A percentile compares a stretch with the other conserved stretches of the same genome.
Evolutionary conservation across 2,888 invertebrate genomes (phyloP).

Genomic region (Patella caerulea): DNA sequence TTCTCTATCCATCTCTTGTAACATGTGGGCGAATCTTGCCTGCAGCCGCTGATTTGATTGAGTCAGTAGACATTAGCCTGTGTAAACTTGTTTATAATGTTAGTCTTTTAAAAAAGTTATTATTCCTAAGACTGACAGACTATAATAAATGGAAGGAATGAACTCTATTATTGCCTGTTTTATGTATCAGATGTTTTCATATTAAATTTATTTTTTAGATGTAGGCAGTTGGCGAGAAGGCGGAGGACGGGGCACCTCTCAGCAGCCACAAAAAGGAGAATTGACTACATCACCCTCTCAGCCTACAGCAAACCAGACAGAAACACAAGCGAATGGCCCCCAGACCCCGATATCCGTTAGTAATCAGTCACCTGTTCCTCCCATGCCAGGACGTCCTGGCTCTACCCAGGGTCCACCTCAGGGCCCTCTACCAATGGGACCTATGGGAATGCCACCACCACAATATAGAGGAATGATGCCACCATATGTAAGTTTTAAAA

Average conservation of each 20-base stretch:
- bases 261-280: conserved; percentile 61
- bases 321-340: conserved; percentile 68
- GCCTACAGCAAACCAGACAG: conserved; percentile 59
- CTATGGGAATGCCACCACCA: conserved; percentile 62
- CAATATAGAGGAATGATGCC: conserved; percentile 71
- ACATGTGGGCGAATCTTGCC: too few species aligned
- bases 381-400: conserved; percentile 55
- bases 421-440: conserved; percentile 58
- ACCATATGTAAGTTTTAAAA: conserved; percentile 58
- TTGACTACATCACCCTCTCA: conserved; percentile 62
- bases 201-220: conserved; percentile 71
- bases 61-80: too few species aligned
- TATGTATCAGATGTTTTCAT: too few species aligned
- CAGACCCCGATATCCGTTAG: conserved; percentile 61
- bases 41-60: too few species aligned
- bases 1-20: too few species aligned
- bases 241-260: conserved; percentile 76
- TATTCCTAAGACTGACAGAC: too few species aligned
- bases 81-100: too few species aligned
- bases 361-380: conserved; percentile 37
- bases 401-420: conserved; percentile 52
- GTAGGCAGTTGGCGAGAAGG: conserved; percentile 93
- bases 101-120: too few species aligned
- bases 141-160: too few species aligned
- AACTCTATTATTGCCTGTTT: too few species aligned